These are phyloP conservation scores for Paramormyrops kingsleyae DNA, from an alignment of 2,113 vertebrate species.

Conservation along the genomic window DNA sequence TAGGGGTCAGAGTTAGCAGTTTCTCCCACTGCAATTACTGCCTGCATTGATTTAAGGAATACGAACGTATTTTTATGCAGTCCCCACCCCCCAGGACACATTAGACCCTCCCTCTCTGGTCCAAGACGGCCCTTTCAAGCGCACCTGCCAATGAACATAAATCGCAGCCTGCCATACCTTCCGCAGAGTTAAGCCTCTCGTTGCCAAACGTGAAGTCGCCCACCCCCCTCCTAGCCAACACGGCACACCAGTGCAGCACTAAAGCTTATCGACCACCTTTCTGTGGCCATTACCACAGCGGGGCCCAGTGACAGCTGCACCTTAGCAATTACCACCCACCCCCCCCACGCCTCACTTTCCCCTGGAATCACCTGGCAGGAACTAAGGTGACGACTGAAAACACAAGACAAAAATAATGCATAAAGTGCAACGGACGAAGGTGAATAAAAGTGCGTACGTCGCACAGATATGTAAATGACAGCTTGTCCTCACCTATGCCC, in stretches of 20 bases:
- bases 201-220: not conserved
- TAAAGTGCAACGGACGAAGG: not conserved
- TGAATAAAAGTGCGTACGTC: not conserved
- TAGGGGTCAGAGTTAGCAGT: not conserved
- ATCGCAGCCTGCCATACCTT: not conserved
- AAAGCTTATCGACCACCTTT: not conserved
- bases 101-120: not conserved
- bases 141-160: not conserved
- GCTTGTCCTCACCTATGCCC: not conserved
- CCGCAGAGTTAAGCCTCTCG: not conserved
- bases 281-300: not conserved
- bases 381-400: not conserved
- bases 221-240: not conserved
- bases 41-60: not conserved
- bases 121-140: not conserved
- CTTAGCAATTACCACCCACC: not conserved
- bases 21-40: not conserved
- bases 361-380: slow-evolving; percentile 2
- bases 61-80: not conserved
- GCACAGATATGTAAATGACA: not conserved
- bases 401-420: not conserved
- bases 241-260: not conserved
- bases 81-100: not conserved
- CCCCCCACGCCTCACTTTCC: not conserved
- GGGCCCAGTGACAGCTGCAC: slow-evolving; percentile 1